Conservation (phyloP, 2,888 invertebrate species). For the Uloborus plumipes region DNA sequence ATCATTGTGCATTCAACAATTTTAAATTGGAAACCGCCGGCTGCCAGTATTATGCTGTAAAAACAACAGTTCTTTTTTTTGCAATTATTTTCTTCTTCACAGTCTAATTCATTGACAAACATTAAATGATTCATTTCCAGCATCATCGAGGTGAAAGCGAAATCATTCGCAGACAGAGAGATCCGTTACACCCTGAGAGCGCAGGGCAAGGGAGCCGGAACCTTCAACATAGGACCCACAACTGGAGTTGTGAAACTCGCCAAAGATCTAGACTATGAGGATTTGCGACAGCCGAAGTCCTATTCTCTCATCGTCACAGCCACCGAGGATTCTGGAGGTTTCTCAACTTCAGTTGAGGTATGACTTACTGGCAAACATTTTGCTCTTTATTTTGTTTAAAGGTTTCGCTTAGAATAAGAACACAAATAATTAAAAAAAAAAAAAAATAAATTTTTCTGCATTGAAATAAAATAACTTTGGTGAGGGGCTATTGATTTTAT, state of each 20-base stretch:
- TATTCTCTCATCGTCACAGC: slow-evolving; percentile 93
- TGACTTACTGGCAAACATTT: not conserved
- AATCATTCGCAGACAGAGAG: slow-evolving; percentile 96
- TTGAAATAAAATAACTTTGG: too few species aligned
- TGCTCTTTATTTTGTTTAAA: too few species aligned
- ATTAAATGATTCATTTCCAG: slow-evolving; percentile 73
- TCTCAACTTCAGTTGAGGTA: slow-evolving; percentile 94
- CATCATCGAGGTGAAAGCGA: slow-evolving; percentile 96
- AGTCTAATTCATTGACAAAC: not conserved
- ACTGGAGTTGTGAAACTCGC: slow-evolving; percentile 96
- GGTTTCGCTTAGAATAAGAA: too few species aligned
- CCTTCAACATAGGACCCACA: slow-evolving; percentile 93
- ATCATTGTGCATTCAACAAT: too few species aligned
- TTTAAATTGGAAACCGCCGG: too few species aligned
- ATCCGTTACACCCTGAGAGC: slow-evolving; percentile 96
- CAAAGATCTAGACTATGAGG: slow-evolving; percentile 97
- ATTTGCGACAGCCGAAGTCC: slow-evolving; percentile 91
- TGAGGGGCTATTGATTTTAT: too few species aligned
- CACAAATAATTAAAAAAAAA: too few species aligned
- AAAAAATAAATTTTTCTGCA: too few species aligned
- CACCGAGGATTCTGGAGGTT: slow-evolving; percentile 97
- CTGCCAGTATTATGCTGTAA: too few species aligned
- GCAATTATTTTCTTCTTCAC: too few species aligned
- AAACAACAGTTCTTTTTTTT: too few species aligned
- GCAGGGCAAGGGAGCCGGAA: slow-evolving; percentile 94